Conservation (phyloP, 1,140 invertebrate species). For the Saccostrea echinata region DNA sequence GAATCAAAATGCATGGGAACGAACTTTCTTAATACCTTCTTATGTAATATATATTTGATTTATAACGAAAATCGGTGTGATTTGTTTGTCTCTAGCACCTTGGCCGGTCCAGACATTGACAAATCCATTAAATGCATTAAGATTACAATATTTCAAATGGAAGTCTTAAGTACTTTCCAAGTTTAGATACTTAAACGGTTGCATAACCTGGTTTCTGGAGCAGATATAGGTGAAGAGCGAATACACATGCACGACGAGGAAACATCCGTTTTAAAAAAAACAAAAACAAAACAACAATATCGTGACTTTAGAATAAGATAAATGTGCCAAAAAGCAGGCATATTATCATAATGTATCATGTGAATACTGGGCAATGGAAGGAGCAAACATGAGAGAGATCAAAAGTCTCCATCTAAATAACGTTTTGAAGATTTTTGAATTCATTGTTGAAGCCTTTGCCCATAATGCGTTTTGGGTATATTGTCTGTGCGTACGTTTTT, state of each 20-base stretch:
- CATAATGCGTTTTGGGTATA: no score
- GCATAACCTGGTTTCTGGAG: neutral
- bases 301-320: neutral
- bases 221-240: slow-evolving; percentile 16
- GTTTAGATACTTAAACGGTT: neutral
- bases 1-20: neutral
- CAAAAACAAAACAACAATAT: neutral
- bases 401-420: no score
- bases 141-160: neutral
- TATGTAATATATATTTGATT: neutral
- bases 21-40: neutral
- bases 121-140: slow-evolving; percentile 4
- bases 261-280: neutral
- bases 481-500: no score
- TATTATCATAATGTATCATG: no score
- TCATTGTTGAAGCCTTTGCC: no score
- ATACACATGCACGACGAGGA: neutral
- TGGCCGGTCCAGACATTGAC: neutral
- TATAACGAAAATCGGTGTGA: neutral
- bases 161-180: slow-evolving; percentile 16
- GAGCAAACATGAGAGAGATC: no score
- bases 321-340: no score
- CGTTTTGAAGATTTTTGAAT: no score
- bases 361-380: no score
- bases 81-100: neutral